Evolutionary conservation across 2,797 vertebrate species (phyloP).

Genomic region (Pteropus rufus): DNA sequence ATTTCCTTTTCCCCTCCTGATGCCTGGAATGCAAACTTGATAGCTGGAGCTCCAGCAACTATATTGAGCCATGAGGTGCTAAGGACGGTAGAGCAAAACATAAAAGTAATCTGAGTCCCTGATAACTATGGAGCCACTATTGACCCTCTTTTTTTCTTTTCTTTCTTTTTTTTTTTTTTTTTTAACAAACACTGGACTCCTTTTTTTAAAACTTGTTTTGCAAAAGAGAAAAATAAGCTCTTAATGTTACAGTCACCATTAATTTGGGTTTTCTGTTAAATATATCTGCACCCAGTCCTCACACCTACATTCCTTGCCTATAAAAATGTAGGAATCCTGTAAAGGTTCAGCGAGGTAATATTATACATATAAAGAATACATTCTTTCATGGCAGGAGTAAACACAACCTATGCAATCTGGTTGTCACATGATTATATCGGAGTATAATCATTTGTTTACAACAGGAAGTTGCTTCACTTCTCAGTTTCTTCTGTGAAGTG

Average conservation of each 20-base stretch:
- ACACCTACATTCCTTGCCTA: neutral
- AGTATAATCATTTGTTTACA: neutral
- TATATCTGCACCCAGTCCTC: neutral
- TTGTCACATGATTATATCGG: rapidly evolving
- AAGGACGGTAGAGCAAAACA: neutral
- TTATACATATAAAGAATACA: too few relatives aligned
- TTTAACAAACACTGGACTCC: neutral
- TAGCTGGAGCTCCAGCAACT: neutral
- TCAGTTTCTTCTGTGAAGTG: neutral
- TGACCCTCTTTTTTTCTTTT: too few relatives aligned
- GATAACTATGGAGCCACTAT: neutral
- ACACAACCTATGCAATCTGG: neutral
- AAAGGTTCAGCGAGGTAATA: neutral
- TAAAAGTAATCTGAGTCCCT: neutral
- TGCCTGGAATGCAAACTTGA: neutral
- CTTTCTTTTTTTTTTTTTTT: too few relatives aligned
- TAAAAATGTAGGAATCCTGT: neutral
- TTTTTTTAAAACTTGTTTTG: neutral
- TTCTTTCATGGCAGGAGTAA: neutral
- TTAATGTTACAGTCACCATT: neutral
- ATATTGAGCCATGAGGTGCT: neutral
- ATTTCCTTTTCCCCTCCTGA: neutral
- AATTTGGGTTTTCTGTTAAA: neutral
- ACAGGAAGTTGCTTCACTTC: too few relatives aligned
- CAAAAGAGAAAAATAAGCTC: neutral